Base-by-base conservation (phyloP, 2,113 vertebrate species). In the Urocitellus parryii region DNA sequence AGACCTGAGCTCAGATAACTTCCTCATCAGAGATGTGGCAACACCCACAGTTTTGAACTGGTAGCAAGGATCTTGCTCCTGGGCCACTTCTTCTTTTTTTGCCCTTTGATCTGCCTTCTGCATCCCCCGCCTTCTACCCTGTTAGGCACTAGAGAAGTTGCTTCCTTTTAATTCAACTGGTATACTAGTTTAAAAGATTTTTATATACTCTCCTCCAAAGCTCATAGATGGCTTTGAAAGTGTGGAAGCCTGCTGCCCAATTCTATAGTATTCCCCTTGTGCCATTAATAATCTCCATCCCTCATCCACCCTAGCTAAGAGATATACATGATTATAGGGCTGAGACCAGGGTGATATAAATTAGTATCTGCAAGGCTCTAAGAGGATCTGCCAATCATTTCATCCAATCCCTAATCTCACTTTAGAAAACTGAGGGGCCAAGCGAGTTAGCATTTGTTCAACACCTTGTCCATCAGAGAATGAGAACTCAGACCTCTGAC, bases 131-230 rank as follows among this genome's bases (percentile, higher is more conserved):
- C n/a, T 85, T 88, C 85, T 37, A 81, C 72, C 22, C 56, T 39
- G 16, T 8, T 48, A 34, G 67, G 20, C 27, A 39, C 32, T 85
- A 10, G 16, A 61, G 34, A 18, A 24, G n/a, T 32, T 83, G n/a
- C 80, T 94, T 92, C 87, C 87, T 93, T 97, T 95, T 70, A 86
- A 84, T 82, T 70, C 77, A 63, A 61, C 42, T 9, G 27, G 92
- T 61, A n/a, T 2, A n/a, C 70, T 39, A 72, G 81, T 93, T 77
- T 42, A 81, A 90, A 70, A 51, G 34, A 56, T 37, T 72, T 48
- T 78, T 48, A 37, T 48, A 37, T 16, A 39, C 10, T 73, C 20
- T 90, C 58, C 61, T 39, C 32, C 37, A 63, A 0, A 48, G 45
- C 53, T 87, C 88, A 67, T 42, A 90, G 82, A 61, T 68, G 39